These are phyloP conservation scores for Heliconius eleuchia DNA, from an alignment of 1,140 invertebrate genomes.

Conservation along the genomic window DNA sequence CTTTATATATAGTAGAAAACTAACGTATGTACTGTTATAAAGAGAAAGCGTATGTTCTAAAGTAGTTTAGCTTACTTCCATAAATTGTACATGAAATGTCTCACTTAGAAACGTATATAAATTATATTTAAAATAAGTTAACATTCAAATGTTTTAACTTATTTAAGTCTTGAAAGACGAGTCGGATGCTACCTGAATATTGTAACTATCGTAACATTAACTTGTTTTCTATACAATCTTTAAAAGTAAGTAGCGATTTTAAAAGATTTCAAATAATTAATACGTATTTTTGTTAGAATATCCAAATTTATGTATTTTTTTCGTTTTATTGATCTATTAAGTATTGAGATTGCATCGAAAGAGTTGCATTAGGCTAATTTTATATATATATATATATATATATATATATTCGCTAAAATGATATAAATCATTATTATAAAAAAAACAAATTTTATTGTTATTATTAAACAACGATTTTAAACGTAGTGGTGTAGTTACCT, in stretches of 20 bases:
- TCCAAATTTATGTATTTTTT: not conserved
- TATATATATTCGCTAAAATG: not conserved
- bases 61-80: slow-evolving; percentile 67
- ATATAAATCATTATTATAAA: not conserved
- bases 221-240: not conserved
- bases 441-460: not conserved
- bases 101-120: not conserved
- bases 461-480: slow-evolving; percentile 9
- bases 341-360: not conserved
- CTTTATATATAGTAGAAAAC: not conserved
- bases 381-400: not conserved
- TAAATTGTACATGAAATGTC: slow-evolving; percentile 22
- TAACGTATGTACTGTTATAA: slow-evolving; percentile 23
- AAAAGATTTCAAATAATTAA: not conserved
- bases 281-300: not conserved
- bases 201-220: not conserved
- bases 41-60: slow-evolving; percentile 75
- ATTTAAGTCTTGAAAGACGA: slow-evolving; percentile 3
- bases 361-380: not conserved
- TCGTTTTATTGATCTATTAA: not conserved
- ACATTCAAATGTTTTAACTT: not conserved
- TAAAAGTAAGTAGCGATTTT: not conserved
- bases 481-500: not conserved
- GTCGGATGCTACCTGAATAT: slow-evolving; percentile 6
- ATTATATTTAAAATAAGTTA: not conserved